Percentiles rank a stretch among this genome's conserved stretches.
Evolutionary conservation across 2,888 invertebrate genomes (phyloP).

Genomic region (Myopa testacea): DNA sequence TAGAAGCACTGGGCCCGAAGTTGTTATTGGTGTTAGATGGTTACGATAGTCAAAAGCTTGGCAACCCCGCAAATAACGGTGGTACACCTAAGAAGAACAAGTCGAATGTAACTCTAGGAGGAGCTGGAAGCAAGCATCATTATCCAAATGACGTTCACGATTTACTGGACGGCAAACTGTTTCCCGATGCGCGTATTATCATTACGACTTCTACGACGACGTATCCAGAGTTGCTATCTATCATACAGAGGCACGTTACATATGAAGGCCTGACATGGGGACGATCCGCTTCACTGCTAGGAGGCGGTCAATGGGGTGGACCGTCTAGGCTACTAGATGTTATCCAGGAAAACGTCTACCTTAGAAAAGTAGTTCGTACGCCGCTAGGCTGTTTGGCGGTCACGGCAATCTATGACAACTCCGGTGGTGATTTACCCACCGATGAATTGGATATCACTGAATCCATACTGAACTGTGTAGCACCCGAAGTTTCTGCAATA

Average conservation of each 20-base stretch:
- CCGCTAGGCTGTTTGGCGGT: constrained; percentile 71
- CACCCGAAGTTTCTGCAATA: constrained; percentile 53
- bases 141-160: constrained; percentile 69
- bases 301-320: constrained; percentile 70
- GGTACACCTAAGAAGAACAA: constrained; percentile 58
- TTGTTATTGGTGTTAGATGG: constrained; percentile 71
- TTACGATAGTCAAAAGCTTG: constrained; percentile 64
- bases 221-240: constrained; percentile 65
- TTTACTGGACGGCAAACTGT: constrained; percentile 70
- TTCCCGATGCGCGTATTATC: constrained; percentile 71
- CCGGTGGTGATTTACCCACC: constrained; percentile 64
- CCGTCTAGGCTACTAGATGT: constrained; percentile 67
- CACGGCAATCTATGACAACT: constrained; percentile 70
- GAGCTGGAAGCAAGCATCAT: constrained; percentile 60
- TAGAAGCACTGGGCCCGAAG: constrained; percentile 69
- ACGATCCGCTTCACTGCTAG: constrained; percentile 69
- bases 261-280: constrained; percentile 70
- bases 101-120: constrained; percentile 3
- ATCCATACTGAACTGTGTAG: constrained; percentile 65
- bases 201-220: constrained; percentile 69
- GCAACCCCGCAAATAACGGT: constrained; percentile 41
- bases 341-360: constrained; percentile 66
- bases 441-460: constrained; percentile 64
- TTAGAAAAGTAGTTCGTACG: constrained; percentile 69
- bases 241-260: constrained; percentile 70